Conservation (phyloP, 2,888 invertebrate genomes). For the Cyaniris semiargus region DNA sequence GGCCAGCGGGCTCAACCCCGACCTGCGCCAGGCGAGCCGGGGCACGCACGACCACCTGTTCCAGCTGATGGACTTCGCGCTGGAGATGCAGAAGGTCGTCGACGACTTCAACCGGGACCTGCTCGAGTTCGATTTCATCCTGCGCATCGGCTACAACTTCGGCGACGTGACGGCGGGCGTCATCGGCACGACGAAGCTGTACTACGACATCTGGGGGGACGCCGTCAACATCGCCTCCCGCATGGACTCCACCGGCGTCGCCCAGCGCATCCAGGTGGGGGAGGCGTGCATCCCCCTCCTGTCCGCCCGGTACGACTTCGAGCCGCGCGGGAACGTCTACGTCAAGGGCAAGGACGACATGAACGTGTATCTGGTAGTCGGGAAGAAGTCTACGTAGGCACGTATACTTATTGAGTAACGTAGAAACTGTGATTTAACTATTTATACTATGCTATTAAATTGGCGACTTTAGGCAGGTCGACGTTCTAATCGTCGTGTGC, state of each 20-base stretch:
- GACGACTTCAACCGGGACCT: constrained; percentile 94
- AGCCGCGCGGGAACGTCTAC: constrained; percentile 95
- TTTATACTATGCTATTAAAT: constrained; percentile 44
- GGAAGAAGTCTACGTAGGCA: constrained; percentile 73
- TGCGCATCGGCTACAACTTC: constrained; percentile 93
- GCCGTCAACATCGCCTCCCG: constrained; percentile 98
- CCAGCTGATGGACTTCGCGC: constrained; percentile 94
- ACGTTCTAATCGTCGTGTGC: constrained; percentile 49
- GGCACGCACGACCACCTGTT: constrained; percentile 89
- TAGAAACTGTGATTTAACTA: constrained; percentile 76
- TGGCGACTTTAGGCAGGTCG: constrained; percentile 36
- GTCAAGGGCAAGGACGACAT: constrained; percentile 98
- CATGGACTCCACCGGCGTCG: constrained; percentile 98
- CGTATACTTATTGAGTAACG: constrained; percentile 52
- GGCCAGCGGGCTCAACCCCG: constrained; percentile 95
- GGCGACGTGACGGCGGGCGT: constrained; percentile 98
- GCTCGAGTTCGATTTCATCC: constrained; percentile 92
- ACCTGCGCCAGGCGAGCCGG: constrained; percentile 84
- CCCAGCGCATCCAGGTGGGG: constrained; percentile 91
- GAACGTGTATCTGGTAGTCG: constrained; percentile 90
- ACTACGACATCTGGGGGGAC: constrained; percentile 99
- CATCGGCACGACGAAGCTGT: constrained; percentile 96
- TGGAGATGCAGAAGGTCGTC: constrained; percentile 94
- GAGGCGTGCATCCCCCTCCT: constrained; percentile 87
- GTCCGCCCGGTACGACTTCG: constrained; percentile 89